Evolutionary conservation across 2,888 invertebrate species (phyloP).

Genomic region (Hyles lineata): DNA sequence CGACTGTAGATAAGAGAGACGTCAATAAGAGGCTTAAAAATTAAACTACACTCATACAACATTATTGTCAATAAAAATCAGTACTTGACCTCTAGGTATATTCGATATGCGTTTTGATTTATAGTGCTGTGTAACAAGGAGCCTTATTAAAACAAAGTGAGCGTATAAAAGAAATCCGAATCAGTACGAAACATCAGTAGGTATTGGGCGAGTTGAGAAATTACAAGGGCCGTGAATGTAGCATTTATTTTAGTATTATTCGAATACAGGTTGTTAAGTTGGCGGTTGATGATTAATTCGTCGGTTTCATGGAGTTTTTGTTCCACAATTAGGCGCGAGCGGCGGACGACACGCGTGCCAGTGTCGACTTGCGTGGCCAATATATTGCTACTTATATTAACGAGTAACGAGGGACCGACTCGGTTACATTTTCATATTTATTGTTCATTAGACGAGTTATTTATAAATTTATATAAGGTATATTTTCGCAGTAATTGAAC

Average conservation of each 20-base stretch:
- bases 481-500: not conserved
- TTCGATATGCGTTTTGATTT: not conserved
- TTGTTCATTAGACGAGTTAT: slow-evolving; percentile 68
- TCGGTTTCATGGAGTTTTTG: slow-evolving; percentile 78
- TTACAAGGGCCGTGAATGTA: slow-evolving; percentile 49
- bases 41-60: too few relatives aligned
- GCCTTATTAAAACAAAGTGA: slow-evolving; percentile 25
- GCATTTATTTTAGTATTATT: slow-evolving; percentile 65
- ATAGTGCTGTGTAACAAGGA: slow-evolving; percentile 2
- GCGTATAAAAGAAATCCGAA: slow-evolving; percentile 23
- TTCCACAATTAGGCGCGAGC: slow-evolving; percentile 73
- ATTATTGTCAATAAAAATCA: too few relatives aligned
- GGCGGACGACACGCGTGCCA: slow-evolving; percentile 58
- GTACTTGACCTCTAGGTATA: too few relatives aligned
- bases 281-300: slow-evolving; percentile 74
- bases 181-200: slow-evolving; percentile 10
- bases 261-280: slow-evolving; percentile 62
- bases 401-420: slow-evolving; percentile 65
- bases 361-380: slow-evolving; percentile 69
- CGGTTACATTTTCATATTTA: slow-evolving; percentile 67
- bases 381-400: slow-evolving; percentile 67
- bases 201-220: slow-evolving; percentile 20
- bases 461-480: slow-evolving; percentile 10
- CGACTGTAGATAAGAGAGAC: too few relatives aligned
- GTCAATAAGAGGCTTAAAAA: too few relatives aligned